A percentile compares a stretch with the other conserved stretches of the same genome.
Evolutionary conservation across 2,797 vertebrate genomes (phyloP).

Genomic region (Darevskia mixta): DNA sequence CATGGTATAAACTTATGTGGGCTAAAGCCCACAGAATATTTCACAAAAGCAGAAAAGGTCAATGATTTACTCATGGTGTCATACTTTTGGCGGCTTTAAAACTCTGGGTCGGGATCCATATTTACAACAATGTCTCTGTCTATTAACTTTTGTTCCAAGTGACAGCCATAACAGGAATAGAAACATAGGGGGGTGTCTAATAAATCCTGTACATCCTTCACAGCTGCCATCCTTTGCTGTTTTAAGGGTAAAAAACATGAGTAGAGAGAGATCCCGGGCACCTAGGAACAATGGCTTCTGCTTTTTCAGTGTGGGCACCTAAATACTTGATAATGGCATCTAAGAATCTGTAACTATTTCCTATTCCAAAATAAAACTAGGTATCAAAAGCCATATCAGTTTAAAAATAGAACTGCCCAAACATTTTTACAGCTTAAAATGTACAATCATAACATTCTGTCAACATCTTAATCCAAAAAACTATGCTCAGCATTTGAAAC

Average conservation of each 20-base stretch:
- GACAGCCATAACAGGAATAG: neutral
- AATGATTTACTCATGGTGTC: neutral
- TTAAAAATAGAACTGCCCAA: neutral
- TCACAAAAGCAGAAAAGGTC: neutral
- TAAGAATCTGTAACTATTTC: neutral
- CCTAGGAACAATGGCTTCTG: neutral
- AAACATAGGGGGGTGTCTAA: neutral
- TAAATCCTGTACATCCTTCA: neutral
- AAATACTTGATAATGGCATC: neutral
- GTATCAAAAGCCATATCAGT: neutral
- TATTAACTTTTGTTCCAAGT: neutral
- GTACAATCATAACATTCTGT: neutral
- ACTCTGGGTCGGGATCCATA: neutral
- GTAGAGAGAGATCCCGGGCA: neutral
- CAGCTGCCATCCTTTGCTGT: neutral
- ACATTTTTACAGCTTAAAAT: neutral
- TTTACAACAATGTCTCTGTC: neutral
- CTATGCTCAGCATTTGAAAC: neutral
- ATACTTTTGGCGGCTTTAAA: neutral
- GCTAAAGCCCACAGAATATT: neutral
- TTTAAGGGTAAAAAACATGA: neutral
- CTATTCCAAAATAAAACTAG: neutral
- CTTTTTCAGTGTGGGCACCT: neutral
- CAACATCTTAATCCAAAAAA: conserved; percentile 1
- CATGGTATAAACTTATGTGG: neutral